These are phyloP conservation scores for Papilio helenus DNA, from an alignment of 1,140 invertebrate species.

Conservation along the genomic window DNA sequence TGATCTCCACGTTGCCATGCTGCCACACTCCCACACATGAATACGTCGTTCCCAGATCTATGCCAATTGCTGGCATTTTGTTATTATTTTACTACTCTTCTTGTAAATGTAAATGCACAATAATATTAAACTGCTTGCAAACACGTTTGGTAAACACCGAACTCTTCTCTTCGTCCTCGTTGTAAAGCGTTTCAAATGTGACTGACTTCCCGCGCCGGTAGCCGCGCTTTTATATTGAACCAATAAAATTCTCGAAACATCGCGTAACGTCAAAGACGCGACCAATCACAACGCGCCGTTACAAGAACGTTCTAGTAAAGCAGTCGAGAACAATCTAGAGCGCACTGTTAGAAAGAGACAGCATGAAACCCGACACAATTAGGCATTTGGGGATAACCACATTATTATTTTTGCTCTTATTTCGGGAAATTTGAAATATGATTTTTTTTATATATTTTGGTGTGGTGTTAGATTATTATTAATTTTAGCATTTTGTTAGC, in stretches of 20 bases:
- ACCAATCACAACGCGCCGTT: slow-evolving; percentile 53
- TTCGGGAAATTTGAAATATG: not conserved
- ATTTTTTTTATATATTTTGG: not conserved
- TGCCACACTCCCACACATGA: slow-evolving; percentile 26
- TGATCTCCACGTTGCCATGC: slow-evolving; percentile 33
- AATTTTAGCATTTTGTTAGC: too few relatives aligned
- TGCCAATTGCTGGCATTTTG: slow-evolving; percentile 36
- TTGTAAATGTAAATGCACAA: not conserved
- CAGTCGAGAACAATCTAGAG: not conserved
- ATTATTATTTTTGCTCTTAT: not conserved
- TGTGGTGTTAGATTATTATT: not conserved
- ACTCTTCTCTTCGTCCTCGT: slow-evolving; percentile 55
- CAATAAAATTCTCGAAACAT: slow-evolving; percentile 58
- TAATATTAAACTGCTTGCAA: slow-evolving; percentile 42
- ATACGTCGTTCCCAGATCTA: slow-evolving; percentile 30
- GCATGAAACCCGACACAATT: not conserved
- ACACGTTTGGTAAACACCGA: slow-evolving; percentile 60
- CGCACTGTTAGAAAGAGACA: not conserved
- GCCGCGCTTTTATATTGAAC: slow-evolving; percentile 60
- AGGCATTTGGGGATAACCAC: slow-evolving; percentile 2
- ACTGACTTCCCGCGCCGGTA: slow-evolving; percentile 62
- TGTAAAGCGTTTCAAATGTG: slow-evolving; percentile 68
- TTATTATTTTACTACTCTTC: slow-evolving; percentile 3
- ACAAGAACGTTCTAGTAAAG: slow-evolving; percentile 33
- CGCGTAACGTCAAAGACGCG: slow-evolving; percentile 39